These are phyloP conservation scores for Petroica traversi DNA, from an alignment of 2,113 vertebrate genomes.

Conservation along the genomic window DNA sequence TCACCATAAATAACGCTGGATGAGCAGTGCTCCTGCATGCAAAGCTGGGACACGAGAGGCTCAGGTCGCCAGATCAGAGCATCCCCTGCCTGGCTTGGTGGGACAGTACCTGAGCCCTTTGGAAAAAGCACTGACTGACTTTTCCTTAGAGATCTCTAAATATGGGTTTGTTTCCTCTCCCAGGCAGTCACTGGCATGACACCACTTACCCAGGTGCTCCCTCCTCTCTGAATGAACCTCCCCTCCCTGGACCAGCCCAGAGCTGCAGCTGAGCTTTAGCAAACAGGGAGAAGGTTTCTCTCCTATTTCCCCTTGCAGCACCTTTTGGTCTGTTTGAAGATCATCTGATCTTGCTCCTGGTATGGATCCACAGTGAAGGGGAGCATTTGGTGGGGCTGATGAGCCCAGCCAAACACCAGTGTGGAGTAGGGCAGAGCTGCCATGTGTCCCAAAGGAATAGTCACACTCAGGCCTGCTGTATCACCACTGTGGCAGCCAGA, in stretches of 20 bases:
- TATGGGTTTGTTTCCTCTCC: accelerated
- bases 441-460: background rate
- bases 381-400: background rate
- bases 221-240: background rate
- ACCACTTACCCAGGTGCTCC: background rate
- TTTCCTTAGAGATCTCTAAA: background rate
- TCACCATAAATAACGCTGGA: background rate
- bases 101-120: background rate
- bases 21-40: background rate
- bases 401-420: background rate
- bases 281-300: background rate
- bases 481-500: accelerated
- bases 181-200: background rate
- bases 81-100: background rate
- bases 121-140: background rate
- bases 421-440: background rate
- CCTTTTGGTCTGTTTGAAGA: background rate
- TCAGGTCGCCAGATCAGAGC: background rate
- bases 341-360: background rate
- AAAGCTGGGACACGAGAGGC: background rate
- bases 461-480: background rate
- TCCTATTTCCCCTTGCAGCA: background rate
- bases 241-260: background rate
- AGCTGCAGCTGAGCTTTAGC: background rate
- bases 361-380: background rate